Evolutionary conservation across 2,797 vertebrate species (phyloP).

Genomic region (Chromobotia macracanthus): DNA sequence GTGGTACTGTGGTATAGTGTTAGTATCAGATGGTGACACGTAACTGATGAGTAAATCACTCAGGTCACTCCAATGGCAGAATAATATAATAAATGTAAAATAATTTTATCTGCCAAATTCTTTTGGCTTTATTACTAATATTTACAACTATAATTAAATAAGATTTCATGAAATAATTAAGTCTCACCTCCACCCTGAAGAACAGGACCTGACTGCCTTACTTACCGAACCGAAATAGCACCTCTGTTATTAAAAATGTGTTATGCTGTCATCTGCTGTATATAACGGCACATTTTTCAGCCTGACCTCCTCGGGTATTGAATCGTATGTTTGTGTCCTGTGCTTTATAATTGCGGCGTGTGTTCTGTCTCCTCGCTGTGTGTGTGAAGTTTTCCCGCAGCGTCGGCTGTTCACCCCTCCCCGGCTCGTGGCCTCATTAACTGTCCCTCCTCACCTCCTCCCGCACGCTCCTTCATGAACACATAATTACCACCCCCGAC

Average conservation of each 20-base stretch:
- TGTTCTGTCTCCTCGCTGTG: too few species aligned
- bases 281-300: constrained; percentile 37
- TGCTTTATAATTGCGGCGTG: constrained; percentile 49
- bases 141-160: neutral
- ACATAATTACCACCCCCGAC: constrained; percentile 41
- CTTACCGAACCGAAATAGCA: constrained; percentile 13
- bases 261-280: constrained; percentile 30
- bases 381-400: constrained; percentile 57
- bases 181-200: too few species aligned
- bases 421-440: constrained; percentile 79
- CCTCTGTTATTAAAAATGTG: constrained; percentile 26
- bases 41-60: too few species aligned
- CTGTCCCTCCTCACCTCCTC: constrained; percentile 54
- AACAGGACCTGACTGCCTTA: neutral
- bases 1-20: too few species aligned
- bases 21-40: too few species aligned
- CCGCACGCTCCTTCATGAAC: constrained; percentile 41
- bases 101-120: neutral
- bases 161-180: neutral
- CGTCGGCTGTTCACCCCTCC: constrained; percentile 53
- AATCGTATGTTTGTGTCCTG: constrained; percentile 59
- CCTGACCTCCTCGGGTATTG: constrained; percentile 47
- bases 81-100: too few species aligned
- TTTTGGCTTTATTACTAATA: neutral
- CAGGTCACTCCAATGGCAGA: too few species aligned